Evolutionary conservation across 2,888 invertebrate species (phyloP).

Genomic region (Syrphus vitripennis): DNA sequence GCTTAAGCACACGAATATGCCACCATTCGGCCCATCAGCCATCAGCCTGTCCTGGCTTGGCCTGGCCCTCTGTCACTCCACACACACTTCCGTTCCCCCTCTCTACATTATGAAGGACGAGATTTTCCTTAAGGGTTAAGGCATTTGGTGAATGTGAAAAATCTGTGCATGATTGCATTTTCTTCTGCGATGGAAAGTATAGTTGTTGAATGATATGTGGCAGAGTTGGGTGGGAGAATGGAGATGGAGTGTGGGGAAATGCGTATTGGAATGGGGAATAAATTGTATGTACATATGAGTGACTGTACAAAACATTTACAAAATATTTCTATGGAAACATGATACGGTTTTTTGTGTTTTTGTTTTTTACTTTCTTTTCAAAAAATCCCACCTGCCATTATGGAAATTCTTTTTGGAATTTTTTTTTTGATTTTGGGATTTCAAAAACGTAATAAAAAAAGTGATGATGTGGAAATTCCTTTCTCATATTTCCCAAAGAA

Average conservation of each 20-base stretch:
- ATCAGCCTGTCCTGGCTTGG: neutral
- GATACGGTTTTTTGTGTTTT: slow-evolving; percentile 49
- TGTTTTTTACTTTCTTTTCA: slow-evolving; percentile 5
- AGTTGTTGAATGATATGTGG: slow-evolving; percentile 34
- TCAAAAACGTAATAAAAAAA: slow-evolving; percentile 65
- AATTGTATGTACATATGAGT: slow-evolving; percentile 31
- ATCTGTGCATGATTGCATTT: slow-evolving; percentile 80
- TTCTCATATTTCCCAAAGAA: slow-evolving; percentile 52
- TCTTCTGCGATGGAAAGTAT: slow-evolving; percentile 50
- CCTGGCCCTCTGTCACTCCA: neutral
- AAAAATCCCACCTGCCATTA: slow-evolving; percentile 2
- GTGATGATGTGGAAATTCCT: slow-evolving; percentile 70
- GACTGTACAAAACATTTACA: slow-evolving; percentile 68
- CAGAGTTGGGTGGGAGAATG: neutral
- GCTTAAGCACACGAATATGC: slow-evolving; percentile 72
- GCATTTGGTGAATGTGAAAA: slow-evolving; percentile 77
- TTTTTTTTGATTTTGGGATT: slow-evolving; percentile 28
- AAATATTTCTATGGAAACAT: slow-evolving; percentile 54
- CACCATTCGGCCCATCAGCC: slow-evolving; percentile 18
- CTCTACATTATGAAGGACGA: slow-evolving; percentile 43
- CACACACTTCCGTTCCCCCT: slow-evolving; percentile 4
- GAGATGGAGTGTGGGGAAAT: neutral
- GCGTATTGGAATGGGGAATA: neutral
- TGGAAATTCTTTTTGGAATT: slow-evolving; percentile 46
- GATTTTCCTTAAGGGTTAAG: slow-evolving; percentile 59